Conservation (phyloP, 2,888 invertebrate genomes). For the Agrotis exclamationis region DNA sequence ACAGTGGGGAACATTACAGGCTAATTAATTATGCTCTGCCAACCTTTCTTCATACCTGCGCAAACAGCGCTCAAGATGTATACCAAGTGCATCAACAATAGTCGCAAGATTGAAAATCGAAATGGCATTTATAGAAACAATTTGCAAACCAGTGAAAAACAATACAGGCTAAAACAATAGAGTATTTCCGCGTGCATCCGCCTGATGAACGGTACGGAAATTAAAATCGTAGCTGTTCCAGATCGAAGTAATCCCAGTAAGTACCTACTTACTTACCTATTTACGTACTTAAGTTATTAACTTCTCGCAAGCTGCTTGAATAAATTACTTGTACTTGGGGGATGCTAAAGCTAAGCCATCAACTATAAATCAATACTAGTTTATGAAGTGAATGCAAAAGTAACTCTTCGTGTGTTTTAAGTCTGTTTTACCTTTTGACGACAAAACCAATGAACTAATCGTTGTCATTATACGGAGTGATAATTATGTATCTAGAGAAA, state of each 20-base stretch:
- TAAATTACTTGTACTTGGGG: background rate
- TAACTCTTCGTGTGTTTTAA: background rate
- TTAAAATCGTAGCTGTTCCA: conserved; percentile 22
- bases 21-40: too few species aligned
- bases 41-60: too few species aligned
- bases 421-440: background rate
- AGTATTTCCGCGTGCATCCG: conserved; percentile 7
- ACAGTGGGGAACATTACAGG: too few species aligned
- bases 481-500: too few species aligned
- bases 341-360: background rate
- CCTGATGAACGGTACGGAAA: conserved; percentile 22
- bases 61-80: background rate
- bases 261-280: background rate
- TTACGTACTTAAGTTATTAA: background rate
- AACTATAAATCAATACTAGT: background rate
- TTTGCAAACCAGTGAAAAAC: conserved; percentile 5
- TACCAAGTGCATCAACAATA: background rate
- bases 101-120: conserved; percentile 7
- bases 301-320: conserved; percentile 4
- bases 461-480: too few species aligned
- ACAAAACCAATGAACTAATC: background rate
- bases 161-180: background rate
- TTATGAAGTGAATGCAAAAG: background rate
- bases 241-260: conserved; percentile 4
- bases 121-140: background rate